Base-by-base conservation (phyloP, 2,797 vertebrate genomes). In the Thaleichthys pacificus region DNA sequence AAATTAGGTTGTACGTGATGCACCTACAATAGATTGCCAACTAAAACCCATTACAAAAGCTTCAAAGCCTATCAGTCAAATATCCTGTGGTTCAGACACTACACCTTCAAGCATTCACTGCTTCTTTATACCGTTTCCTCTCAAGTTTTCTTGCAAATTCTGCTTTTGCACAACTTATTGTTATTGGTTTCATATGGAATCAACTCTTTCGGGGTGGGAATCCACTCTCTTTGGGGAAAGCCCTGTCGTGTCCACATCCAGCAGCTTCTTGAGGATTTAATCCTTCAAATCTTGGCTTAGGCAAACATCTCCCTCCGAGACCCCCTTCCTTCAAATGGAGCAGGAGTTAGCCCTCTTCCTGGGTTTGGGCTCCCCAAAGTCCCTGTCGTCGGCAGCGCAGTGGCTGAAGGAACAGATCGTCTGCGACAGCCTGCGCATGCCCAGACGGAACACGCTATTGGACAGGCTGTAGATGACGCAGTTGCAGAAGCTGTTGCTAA, bases 401-500 rank as follows among this genome's bases (percentile, higher is more conserved):
- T 92, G 89, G 80, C 93, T 93, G 85, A 96, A 95, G 75, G 95
- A 83, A 85, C 98, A 99, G 77, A 98, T 91, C 0, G 96, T 97
- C 92, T 97, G 94, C 0, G 97, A 99, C 38, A 99, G 95, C 77
- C 97, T 94, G 78, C 96, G 93, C 84, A 99, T 96, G 82, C 98
- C 98, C 76, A 98, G 91, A 70, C 96, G 95, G 91, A 99, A 99
- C 87, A 99, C 96, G 22, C 98, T 99, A 85, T 99, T 99, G 84
- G 97, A 99, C 82, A 99, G 93, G 87, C 97, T 99, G 82, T 99
- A 99, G 84, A 99, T 99, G 70, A 99, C 95, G 93, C 97, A 99
- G 94, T 99, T 99, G 91, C 97, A 99, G 91, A 99, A 99, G 93
- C 98, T 99, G 92, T 99, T 99, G 94, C 97, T 99, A 85, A 99